Evolutionary conservation across 2,113 vertebrate genomes (phyloP).

Genomic region (Globicephala melas): DNA sequence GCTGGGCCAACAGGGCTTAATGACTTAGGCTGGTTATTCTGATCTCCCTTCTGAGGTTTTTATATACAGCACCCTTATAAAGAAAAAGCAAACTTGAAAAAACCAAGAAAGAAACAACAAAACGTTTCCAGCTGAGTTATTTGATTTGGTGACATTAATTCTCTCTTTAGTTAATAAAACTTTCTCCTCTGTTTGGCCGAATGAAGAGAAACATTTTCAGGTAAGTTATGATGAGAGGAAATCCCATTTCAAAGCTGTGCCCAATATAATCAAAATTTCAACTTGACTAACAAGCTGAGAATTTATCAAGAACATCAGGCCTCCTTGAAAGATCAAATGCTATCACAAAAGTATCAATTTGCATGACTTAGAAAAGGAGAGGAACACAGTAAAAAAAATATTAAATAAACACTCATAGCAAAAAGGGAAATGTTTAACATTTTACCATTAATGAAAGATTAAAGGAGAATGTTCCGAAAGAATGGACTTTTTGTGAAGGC

Average conservation of each 20-base stretch:
- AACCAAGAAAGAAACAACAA: slow-evolving; percentile 18
- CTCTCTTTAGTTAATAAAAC: slow-evolving; percentile 20
- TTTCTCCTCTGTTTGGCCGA: neutral
- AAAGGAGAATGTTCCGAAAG: neutral
- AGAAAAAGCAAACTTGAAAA: neutral
- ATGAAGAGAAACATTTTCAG: slow-evolving; percentile 20
- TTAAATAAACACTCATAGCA: neutral
- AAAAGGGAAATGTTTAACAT: neutral
- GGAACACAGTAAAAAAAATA: neutral
- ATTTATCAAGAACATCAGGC: neutral
- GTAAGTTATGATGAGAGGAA: slow-evolving; percentile 17
- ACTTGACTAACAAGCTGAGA: neutral
- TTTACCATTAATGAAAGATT: neutral
- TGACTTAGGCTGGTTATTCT: slow-evolving; percentile 2
- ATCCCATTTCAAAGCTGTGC: neutral
- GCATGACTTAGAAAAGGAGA: slow-evolving; percentile 14
- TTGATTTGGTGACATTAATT: slow-evolving; percentile 23
- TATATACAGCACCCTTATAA: neutral
- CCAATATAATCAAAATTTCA: neutral
- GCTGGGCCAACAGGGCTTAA: neutral
- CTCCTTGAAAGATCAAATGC: slow-evolving; percentile 25
- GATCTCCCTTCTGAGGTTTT: slow-evolving; percentile 2
- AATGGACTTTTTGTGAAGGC: neutral
- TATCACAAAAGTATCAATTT: neutral
- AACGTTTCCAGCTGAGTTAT: neutral